Conservation (phyloP, 2,113 vertebrate genomes). For the Pelecanoides urinatrix region DNA sequence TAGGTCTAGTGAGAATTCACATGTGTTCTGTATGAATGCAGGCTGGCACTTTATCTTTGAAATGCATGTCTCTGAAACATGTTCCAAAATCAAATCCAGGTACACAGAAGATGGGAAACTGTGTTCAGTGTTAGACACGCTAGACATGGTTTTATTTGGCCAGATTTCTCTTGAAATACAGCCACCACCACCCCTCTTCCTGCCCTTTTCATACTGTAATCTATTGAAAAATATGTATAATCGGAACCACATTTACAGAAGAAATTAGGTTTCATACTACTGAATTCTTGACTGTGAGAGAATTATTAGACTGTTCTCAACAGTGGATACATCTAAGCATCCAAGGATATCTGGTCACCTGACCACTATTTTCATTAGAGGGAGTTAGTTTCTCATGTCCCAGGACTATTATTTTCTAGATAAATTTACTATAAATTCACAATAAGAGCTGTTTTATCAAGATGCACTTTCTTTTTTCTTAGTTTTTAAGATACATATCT, state of each 20-base stretch:
- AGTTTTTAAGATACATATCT: not conserved
- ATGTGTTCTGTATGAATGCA: not conserved
- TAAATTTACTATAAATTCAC: not conserved
- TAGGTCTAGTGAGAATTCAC: not conserved
- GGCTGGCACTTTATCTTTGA: not conserved
- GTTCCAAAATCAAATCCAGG: not conserved
- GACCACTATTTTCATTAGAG: not conserved
- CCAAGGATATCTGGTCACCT: not conserved
- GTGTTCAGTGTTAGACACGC: not conserved
- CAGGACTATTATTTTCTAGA: not conserved
- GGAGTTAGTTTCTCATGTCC: not conserved
- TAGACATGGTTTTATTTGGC: not conserved
- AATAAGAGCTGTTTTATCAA: not conserved
- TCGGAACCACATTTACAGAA: not conserved
- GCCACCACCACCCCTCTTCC: fast-evolving
- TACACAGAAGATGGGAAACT: not conserved
- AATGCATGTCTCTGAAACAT: not conserved
- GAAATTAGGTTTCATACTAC: not conserved
- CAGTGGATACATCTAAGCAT: not conserved
- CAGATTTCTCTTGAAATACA: not conserved
- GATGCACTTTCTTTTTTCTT: not conserved
- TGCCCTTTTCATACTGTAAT: not conserved
- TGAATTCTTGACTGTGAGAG: not conserved
- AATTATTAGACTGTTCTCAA: not conserved
- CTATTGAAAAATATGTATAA: not conserved